Base-by-base conservation (phyloP, 2,888 invertebrate species). In the Heteromurus nitidus region DNA sequence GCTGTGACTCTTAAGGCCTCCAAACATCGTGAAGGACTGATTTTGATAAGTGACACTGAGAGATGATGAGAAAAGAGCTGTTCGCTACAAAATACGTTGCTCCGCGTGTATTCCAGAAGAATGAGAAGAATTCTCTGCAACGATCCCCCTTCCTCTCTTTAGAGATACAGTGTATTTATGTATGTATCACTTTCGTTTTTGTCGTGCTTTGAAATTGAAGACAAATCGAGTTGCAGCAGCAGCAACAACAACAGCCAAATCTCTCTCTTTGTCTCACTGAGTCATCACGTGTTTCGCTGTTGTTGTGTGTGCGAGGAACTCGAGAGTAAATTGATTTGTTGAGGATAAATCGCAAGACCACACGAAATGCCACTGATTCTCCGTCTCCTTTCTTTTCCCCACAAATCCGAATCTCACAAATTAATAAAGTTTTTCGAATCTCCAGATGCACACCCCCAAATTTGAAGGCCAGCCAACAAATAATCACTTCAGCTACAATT, bases 1-100 rank as follows among this genome's bases (percentile, higher is more conserved):
- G 89, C 93, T 93, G 91, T 93, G 93, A 88, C 93, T 93, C 89
- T 93, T 93, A 89, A 94, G 92, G 85, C 94, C 93, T 89, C 93
- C 94, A 89, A 94, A 92, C 91, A 94, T 93, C 88, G 90, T 92
- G 84, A 84, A 68, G 80, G 70, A 74, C 80, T 73, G 47, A 44
- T 18, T 36, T 77, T 42, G 16, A 24, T 44, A 64, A 64, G 30
- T 42, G 67, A 47, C 67, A 47, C 44, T 47, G 67, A 67, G 47
- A 36, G 9, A 60, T 9, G 9, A 60, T 9, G n/a, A 50, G 18
- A 22, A 55, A 55, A 55, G 3, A n/a, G n/a, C n/a, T n/a, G n/a
- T n/a, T n/a, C n/a, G n/a, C n/a, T n/a, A n/a, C n/a, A n/a, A n/a
- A n/a, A n/a, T n/a, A n/a, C n/a, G n/a, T n/a, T n/a, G n/a, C n/a